phyloP scores from a whole-genome alignment of 2,797 vertebrate species.

The Otolemur crassicaudatus region DNA sequence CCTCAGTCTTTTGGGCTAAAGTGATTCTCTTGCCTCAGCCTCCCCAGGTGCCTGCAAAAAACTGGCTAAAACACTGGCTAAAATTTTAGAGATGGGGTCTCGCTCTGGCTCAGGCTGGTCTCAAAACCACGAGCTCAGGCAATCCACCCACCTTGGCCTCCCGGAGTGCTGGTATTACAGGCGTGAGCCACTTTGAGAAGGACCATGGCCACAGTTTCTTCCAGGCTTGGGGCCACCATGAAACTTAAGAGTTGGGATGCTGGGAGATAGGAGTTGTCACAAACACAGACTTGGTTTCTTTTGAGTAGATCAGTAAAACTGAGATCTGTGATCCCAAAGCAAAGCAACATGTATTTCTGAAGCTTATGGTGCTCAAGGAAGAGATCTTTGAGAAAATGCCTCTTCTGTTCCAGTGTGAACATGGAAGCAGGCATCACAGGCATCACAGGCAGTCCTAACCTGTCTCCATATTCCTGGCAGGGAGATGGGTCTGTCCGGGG shows the following conservation, averaged over 20 bases:
- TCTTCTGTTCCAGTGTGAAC: background rate
- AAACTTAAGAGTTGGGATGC: background rate
- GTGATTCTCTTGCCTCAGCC: too few relatives aligned
- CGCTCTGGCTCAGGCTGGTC: too few relatives aligned
- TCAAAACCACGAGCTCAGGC: too few relatives aligned
- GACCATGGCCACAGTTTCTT: background rate
- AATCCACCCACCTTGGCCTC: too few relatives aligned
- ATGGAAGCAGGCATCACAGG: rapidly evolving
- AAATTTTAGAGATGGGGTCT: too few relatives aligned
- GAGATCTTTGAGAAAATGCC: background rate
- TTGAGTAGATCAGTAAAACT: background rate
- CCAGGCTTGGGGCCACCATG: background rate
- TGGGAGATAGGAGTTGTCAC: background rate
- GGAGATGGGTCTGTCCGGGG: background rate
- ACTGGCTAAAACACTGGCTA: too few relatives aligned
- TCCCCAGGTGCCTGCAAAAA: too few relatives aligned
- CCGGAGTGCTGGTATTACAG: too few relatives aligned
- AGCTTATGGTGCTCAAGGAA: background rate
- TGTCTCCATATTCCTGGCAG: background rate
- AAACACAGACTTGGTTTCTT: background rate
- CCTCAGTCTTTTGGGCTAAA: too few relatives aligned
- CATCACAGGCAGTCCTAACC: background rate
- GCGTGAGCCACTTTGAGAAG: background rate
- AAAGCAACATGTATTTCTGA: background rate
- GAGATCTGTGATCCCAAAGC: background rate